Evolutionary conservation across 1,140 invertebrate genomes (phyloP), one percentile per base, ranked within the genome.

Genomic region (Philotrypesis tridentata): DNA sequence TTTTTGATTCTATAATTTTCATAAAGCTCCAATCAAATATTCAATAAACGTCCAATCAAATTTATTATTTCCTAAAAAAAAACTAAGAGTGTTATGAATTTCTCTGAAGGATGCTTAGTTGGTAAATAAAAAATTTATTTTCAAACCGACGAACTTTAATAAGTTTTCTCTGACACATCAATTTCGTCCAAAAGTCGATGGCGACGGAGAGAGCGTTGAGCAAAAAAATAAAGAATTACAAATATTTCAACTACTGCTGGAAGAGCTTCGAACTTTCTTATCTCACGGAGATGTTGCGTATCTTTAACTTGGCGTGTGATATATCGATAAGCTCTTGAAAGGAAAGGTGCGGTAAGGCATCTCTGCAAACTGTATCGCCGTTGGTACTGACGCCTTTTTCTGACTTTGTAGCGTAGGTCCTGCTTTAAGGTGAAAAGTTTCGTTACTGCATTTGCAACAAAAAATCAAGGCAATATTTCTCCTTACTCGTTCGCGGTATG

Each of bases 201-300:
- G 7, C 21, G 21, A 55, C 48, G n/a, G 14, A 55, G 48, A 55
- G 48, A n/a, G n/a, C n/a, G n/a, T n/a, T 55, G 48, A 55, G 48
- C 17, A 21, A 7, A 55, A 55, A 55, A 55, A n/a, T 40, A 37
- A n/a, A n/a, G 25, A 72, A 23, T 72, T 48, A 25, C 43, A 8
- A 73, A 73, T 7, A 29, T 73, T 55, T 12, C 21, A 29, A 17
- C 9, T 55, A n/a, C 4, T 21, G 21, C 23, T 21, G 1, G 48
- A 73, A 55, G 5, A 48, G 68, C 33, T 17, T 8, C 27, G 55
- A 60, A 65, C 33, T 31, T 76, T 14, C 65, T 76, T 76, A 76
- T 40, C 25, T 63, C 60, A 40, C 31, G 6, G 74, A 2, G n/a
- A 63, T 37, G 31, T 76, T 65, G 29, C 48, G n/a, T 40, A 65